Percentiles rank a stretch among this genome's conserved stretches.
phyloP scores from a whole-genome alignment of 2,888 invertebrate genomes.

The Sisyra terminalis region DNA sequence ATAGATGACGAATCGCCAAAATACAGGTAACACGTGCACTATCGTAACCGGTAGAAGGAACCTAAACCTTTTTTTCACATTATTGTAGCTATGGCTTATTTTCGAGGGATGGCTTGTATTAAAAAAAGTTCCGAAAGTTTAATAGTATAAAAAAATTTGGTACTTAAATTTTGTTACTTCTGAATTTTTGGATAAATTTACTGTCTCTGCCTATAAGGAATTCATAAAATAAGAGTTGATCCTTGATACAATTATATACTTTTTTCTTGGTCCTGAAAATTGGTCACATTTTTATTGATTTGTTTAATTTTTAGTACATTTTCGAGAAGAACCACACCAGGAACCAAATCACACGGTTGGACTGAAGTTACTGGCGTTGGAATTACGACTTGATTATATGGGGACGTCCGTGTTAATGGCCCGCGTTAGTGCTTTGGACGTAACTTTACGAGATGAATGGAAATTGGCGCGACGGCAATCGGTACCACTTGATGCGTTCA shows the following conservation, averaged over 20 bases:
- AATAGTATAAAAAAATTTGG: too few species aligned
- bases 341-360: conserved; percentile 81
- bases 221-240: too few species aligned
- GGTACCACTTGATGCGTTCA: conserved; percentile 30
- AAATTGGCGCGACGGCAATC: conserved; percentile 35
- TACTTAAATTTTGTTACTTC: too few species aligned
- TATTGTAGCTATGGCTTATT: too few species aligned
- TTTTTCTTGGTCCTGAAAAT: conserved; percentile 1
- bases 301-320: conserved; percentile 44
- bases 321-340: conserved; percentile 76
- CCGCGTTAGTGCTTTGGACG: conserved; percentile 65
- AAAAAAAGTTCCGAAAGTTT: too few species aligned
- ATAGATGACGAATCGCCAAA: too few species aligned
- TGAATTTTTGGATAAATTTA: too few species aligned
- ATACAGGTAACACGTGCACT: too few species aligned
- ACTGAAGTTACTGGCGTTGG: conserved; percentile 66
- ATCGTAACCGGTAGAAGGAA: too few species aligned
- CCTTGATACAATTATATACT: conserved; percentile 1
- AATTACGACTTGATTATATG: conserved; percentile 94
- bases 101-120: too few species aligned
- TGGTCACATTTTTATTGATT: conserved; percentile 6
- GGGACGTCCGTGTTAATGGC: conserved; percentile 90
- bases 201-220: too few species aligned
- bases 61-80: too few species aligned
- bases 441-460: conserved; percentile 80